phyloP scores from a whole-genome alignment of 2,113 vertebrate genomes.

The Trichomycterus rosablanca region DNA sequence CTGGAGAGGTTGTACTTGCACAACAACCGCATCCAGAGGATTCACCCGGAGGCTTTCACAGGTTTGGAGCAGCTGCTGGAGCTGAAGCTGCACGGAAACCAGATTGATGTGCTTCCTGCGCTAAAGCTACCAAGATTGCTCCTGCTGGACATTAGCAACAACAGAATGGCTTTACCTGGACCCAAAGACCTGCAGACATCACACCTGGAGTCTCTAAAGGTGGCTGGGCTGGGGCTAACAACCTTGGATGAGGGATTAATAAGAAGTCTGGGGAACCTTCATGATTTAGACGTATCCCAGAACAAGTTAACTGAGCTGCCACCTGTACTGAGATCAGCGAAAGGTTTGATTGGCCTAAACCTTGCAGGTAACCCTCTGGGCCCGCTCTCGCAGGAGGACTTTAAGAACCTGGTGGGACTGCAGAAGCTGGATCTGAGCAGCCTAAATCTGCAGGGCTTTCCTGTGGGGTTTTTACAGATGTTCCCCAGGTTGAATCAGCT shows the following conservation, averaged over 20 bases:
- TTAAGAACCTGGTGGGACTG: slow-evolving; percentile 71
- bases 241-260: slow-evolving; percentile 76
- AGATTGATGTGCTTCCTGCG: slow-evolving; percentile 70
- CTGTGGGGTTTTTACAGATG: slow-evolving; percentile 73
- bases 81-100: slow-evolving; percentile 88
- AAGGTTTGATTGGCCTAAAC: slow-evolving; percentile 75
- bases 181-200: slow-evolving; percentile 66
- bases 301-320: slow-evolving; percentile 79
- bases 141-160: slow-evolving; percentile 89
- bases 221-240: slow-evolving; percentile 78
- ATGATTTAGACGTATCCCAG: slow-evolving; percentile 83
- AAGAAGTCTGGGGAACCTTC: slow-evolving; percentile 76
- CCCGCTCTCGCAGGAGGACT: slow-evolving; percentile 72
- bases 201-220: slow-evolving; percentile 82
- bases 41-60: slow-evolving; percentile 80
- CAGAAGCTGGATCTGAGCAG: slow-evolving; percentile 88
- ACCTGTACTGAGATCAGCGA: slow-evolving; percentile 60
- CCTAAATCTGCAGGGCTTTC: slow-evolving; percentile 81
- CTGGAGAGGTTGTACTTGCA: slow-evolving; percentile 92
- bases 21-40: slow-evolving; percentile 78
- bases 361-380: slow-evolving; percentile 82
- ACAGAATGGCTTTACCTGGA: slow-evolving; percentile 67
- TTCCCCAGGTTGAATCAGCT: slow-evolving; percentile 77
- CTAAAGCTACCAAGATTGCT: slow-evolving; percentile 78
- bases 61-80: slow-evolving; percentile 80